phyloP scores from a whole-genome alignment of 2,113 vertebrate species.

The Pavo muticus region DNA sequence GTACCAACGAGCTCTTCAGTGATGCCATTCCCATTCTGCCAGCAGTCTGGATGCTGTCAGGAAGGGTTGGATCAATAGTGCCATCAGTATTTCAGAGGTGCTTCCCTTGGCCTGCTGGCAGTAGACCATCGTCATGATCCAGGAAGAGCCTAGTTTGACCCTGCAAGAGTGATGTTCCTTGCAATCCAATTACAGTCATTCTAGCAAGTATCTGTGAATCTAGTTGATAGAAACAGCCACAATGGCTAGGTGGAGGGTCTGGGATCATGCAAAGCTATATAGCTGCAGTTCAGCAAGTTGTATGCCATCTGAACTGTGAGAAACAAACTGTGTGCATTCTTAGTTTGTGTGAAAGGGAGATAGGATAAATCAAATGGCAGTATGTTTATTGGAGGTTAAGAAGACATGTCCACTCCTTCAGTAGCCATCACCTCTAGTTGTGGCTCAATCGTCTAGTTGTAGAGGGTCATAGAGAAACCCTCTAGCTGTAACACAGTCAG shows the following conservation, averaged over 20 bases:
- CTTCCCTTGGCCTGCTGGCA: neutral
- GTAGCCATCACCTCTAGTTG: neutral
- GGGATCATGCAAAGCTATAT: neutral
- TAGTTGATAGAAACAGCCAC: neutral
- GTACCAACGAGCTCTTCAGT: neutral
- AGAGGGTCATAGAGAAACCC: neutral
- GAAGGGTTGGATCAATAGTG: neutral
- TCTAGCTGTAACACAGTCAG: neutral
- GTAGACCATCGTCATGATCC: neutral
- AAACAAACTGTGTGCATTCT: neutral
- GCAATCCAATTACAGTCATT: neutral
- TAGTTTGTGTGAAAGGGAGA: neutral
- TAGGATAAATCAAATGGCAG: neutral
- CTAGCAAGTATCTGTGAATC: constrained; percentile 14
- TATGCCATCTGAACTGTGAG: neutral
- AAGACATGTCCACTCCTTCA: neutral
- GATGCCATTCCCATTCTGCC: neutral
- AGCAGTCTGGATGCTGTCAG: neutral
- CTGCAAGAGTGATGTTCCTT: neutral
- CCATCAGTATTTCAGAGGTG: neutral
- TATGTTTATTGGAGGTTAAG: neutral
- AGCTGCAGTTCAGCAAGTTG: neutral
- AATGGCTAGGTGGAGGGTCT: neutral
- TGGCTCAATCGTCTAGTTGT: neutral
- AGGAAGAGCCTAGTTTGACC: neutral